Evolutionary conservation across 2,888 invertebrate genomes (phyloP), one percentile per base, ranked within the genome.

Genomic region (Cistogaster globosa): DNA sequence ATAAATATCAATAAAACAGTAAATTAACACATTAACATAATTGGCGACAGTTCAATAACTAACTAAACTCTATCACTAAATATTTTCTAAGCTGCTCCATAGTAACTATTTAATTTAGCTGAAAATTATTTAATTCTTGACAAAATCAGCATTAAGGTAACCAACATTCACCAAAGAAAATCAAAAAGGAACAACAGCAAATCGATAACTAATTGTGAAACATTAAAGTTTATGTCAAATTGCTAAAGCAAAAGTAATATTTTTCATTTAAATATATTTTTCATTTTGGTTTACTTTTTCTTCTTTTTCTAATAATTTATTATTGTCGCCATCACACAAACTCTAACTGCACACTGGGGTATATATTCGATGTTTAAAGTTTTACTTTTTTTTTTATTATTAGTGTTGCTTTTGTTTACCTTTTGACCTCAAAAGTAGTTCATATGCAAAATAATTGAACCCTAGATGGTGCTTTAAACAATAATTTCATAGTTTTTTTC

Each of bases 371-470:
- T 36, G 55, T n/a, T 26, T 45, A 20, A 53, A 58, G 26, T 48
- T 45, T 22, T n/a, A n/a, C 26, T 51, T 48, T 42, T 18, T 38
- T 26, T 0, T 14, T 62, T 48, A 20, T 11, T 67, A 20, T 60
- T 62, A 1, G 22, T 51, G 16, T 62, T 55, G 53, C n/a, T 68
- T 81, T 74, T 72, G 72, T 74, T 78, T 74, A 82, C 84, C 84
- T 82, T 82, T 75, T 82, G 82, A 85, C 84, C 84, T 82, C 81
- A 85, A 85, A 85, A 85, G 26, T 69, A 82, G 81, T 78, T 85
- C 75, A 78, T 48, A 81, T 84, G 84, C 77, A 85, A 82, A 81
- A 81, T 82, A 85, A 81, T 84, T 85, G 84, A 85, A 82, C 84
- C 74, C 84, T 74, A 78, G 81, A 78, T 82, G 77, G 65, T 71